These are phyloP conservation scores for Alviniconcha strummeri DNA, from an alignment of 2,888 invertebrate genomes.

Conservation along the genomic window DNA sequence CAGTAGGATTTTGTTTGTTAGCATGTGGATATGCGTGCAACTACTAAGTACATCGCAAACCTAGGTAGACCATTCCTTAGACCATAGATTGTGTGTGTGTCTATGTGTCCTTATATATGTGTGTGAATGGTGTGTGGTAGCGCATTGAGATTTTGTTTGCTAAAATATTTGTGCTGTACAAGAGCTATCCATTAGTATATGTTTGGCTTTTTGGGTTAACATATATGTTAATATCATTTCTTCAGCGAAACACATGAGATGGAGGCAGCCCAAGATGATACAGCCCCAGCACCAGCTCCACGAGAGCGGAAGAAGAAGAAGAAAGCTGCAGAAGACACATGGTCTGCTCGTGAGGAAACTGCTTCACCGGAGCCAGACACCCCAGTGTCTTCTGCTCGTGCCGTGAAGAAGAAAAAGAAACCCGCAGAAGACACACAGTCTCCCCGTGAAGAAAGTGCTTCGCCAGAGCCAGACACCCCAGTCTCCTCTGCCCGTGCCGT, in stretches of 20 bases:
- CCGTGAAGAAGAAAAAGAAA: constrained; percentile 43
- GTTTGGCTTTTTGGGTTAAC: too few relatives aligned
- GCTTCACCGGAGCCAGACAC: background rate
- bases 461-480: constrained; percentile 45
- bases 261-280: constrained; percentile 19
- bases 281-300: background rate
- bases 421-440: constrained; percentile 42
- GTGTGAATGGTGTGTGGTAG: too few relatives aligned
- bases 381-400: constrained; percentile 26
- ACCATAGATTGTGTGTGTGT: too few relatives aligned
- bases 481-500: constrained; percentile 31
- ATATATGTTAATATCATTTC: too few relatives aligned
- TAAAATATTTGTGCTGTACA: too few relatives aligned
- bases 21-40: too few relatives aligned
- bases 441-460: constrained; percentile 47
- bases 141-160: too few relatives aligned
- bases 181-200: too few relatives aligned
- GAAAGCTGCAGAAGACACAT: constrained; percentile 22
- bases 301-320: constrained; percentile 37
- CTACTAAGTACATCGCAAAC: too few relatives aligned
- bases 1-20: too few relatives aligned
- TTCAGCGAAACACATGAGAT: background rate
- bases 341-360: background rate
- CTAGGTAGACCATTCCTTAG: too few relatives aligned
- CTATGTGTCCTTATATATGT: too few relatives aligned